Percentiles rank a stretch among this genome's conserved stretches.
Evolutionary conservation across 1,140 invertebrate genomes (phyloP).

Genomic region (Teleogryllus occipitalis): DNA sequence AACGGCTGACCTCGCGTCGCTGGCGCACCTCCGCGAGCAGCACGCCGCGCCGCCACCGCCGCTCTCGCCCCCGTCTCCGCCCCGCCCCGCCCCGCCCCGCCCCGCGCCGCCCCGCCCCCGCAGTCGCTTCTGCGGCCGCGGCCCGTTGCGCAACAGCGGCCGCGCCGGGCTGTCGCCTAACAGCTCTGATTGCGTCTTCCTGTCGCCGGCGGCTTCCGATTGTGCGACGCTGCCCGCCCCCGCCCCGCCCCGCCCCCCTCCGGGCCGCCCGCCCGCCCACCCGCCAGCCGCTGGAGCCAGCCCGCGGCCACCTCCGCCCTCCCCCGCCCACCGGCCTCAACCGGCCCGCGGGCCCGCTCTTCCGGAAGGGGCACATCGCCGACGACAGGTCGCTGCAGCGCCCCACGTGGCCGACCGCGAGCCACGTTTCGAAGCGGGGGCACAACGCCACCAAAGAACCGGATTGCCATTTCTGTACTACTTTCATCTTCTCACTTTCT

Average conservation of each 20-base stretch:
- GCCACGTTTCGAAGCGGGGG: too few relatives aligned
- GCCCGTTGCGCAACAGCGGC: background rate
- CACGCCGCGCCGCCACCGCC: background rate
- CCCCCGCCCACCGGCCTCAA: background rate
- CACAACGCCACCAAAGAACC: too few relatives aligned
- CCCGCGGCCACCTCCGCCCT: too few relatives aligned
- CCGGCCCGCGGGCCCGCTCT: background rate
- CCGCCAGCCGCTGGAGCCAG: too few relatives aligned
- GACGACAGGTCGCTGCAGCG: background rate
- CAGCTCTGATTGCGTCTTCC: background rate
- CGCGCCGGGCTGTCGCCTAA: background rate
- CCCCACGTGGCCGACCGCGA: too few relatives aligned
- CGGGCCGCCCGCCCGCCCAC: too few relatives aligned
- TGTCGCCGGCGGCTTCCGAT: background rate
- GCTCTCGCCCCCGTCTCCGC: too few relatives aligned
- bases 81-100: too few relatives aligned
- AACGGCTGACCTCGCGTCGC: background rate
- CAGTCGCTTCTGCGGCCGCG: background rate
- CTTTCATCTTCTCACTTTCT: too few relatives aligned
- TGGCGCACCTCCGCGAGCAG: background rate
- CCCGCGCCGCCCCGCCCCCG: too few relatives aligned
- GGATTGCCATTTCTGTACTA: too few relatives aligned
- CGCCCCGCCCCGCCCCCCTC: too few relatives aligned
- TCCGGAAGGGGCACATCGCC: background rate
- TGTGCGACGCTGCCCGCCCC: background rate